Conservation (phyloP, 2,797 vertebrate genomes). For the Galaxias olidus region DNA sequence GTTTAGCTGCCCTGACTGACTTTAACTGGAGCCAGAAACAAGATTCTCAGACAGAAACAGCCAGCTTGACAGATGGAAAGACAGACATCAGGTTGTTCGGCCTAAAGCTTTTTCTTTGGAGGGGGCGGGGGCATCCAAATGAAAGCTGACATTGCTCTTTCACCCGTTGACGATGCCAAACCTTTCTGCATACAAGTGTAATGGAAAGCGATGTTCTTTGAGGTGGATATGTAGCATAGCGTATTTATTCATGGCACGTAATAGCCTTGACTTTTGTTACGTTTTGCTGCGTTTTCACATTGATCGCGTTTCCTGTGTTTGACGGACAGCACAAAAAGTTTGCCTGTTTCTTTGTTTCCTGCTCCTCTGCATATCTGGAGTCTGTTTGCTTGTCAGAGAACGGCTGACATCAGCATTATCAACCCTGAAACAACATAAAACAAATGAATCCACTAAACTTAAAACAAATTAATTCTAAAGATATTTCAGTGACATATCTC, state of each 20-base stretch:
- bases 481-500: no score
- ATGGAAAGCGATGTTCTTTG: not conserved
- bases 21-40: slow-evolving; percentile 1
- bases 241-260: not conserved
- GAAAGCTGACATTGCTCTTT: slow-evolving; percentile 7
- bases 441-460: no score
- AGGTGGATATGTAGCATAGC: not conserved
- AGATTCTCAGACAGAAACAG: not conserved
- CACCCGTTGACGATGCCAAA: slow-evolving; percentile 1
- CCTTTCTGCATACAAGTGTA: not conserved
- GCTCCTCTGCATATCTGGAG: slow-evolving; percentile 1
- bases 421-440: slow-evolving; percentile 2
- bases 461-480: no score
- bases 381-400: slow-evolving; percentile 31
- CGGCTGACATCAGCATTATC: slow-evolving; percentile 32
- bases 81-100: slow-evolving; percentile 21
- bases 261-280: no score
- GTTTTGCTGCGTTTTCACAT: no score
- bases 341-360: slow-evolving; percentile 9
- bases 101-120: not conserved
- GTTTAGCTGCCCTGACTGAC: slow-evolving; percentile 20
- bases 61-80: slow-evolving; percentile 16
- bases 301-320: slow-evolving; percentile 24
- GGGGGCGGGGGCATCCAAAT: slow-evolving; percentile 5
- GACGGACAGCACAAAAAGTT: slow-evolving; percentile 21